Evolutionary conservation across 1,140 invertebrate species (phyloP), one percentile per base, ranked within the genome.

Genomic region (Nephotettix cincticeps): DNA sequence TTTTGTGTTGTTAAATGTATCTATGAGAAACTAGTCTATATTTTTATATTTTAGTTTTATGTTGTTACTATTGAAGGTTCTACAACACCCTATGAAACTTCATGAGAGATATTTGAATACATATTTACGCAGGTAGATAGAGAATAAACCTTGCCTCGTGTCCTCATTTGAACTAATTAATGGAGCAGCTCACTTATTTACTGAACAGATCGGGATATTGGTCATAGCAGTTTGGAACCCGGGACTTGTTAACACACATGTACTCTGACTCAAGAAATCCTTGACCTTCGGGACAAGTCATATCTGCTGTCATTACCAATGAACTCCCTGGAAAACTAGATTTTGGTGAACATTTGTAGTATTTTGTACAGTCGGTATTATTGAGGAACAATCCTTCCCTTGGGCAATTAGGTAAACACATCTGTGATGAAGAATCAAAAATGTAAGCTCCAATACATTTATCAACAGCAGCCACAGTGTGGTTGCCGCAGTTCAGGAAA

Each of bases 311-410:
- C 32, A 25, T 70, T 1, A 30, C 19, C 4, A 58, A 19, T 9
- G 29, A 27, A 13, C 1, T 47, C 3, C 2, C 6, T 6, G 4
- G 4, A 6, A 19, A 19, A 21, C 3, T 11, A 2, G 47, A 6
- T 36, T 36, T 47, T 14, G 70, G 25, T 1, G 3, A 21, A 36
- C 71, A 72, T 29, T 69, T 69, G 68, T 51, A 72, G 43, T 69
- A 72, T 1, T 47, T 65, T 0, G 30, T n/a, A 51, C 71, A 72
- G 63, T 72, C 45, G 1, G 0, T 21, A n/a, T 51, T 13, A 19
- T 72, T 58, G 9, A 13, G 32, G 4, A 51, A n/a, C 9, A 65
- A 30, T 43, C 71, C 68, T 25, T 45, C 40, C 13, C 21, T 17
- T 1, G 43, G 11, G 21, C 71, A 72, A n/a, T 32, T 30, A 17